Percentiles rank a stretch among this genome's conserved stretches.
Conservation (phyloP, 1,140 invertebrate species). For the Psilanteris sp. region DNA sequence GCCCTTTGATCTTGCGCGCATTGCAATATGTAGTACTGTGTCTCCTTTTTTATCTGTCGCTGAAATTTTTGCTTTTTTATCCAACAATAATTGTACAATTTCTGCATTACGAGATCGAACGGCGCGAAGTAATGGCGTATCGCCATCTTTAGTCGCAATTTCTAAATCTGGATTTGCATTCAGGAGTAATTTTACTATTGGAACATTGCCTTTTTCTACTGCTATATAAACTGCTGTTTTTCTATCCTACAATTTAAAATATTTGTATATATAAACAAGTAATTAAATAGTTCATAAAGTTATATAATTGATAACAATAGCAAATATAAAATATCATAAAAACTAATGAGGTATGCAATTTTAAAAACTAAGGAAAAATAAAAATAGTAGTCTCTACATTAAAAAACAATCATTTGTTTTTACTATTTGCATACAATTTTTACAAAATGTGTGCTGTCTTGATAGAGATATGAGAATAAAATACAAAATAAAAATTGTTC, state of each 20-base stretch:
- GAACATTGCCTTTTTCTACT: constrained; percentile 95
- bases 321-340: no score
- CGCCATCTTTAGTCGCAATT: constrained; percentile 95
- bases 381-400: no score
- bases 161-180: constrained; percentile 96
- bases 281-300: no score
- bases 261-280: no score
- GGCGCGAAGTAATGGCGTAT: constrained; percentile 94
- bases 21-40: constrained; percentile 97
- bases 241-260: constrained; percentile 86
- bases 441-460: not conserved
- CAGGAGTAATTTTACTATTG: constrained; percentile 92
- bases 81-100: constrained; percentile 94
- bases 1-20: constrained; percentile 94
- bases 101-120: constrained; percentile 94
- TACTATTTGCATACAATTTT: not conserved
- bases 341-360: no score
- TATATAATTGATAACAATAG: no score
- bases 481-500: no score
- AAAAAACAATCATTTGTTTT: no score
- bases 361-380: no score
- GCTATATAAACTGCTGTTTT: constrained; percentile 98
- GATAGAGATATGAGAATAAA: no score
- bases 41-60: constrained; percentile 97
- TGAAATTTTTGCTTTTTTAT: constrained; percentile 95